phyloP scores from a whole-genome alignment of 2,113 vertebrate species.

The Brachypteracias leptosomus region DNA sequence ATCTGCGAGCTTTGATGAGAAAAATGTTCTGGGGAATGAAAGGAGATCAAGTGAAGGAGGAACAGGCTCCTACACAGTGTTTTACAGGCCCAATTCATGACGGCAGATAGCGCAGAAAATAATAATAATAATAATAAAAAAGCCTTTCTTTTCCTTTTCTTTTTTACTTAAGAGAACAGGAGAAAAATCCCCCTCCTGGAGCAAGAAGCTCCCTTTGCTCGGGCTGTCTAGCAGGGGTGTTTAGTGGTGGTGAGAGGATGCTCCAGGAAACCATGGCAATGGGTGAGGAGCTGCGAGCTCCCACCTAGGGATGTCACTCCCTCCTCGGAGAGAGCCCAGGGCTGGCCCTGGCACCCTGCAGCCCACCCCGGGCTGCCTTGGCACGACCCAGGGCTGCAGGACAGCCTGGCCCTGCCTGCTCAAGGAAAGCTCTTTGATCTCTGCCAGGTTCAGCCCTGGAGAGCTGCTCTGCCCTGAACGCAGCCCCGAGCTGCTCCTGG shows the following conservation, averaged over 20 bases:
- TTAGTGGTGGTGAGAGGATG: neutral
- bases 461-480: neutral
- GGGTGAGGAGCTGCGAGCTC: neutral
- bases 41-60: slow-evolving; percentile 60
- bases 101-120: slow-evolving; percentile 41
- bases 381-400: neutral
- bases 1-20: slow-evolving; percentile 60
- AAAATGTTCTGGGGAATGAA: slow-evolving; percentile 57
- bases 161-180: neutral
- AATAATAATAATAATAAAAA: slow-evolving; percentile 31
- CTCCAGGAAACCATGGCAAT: neutral
- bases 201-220: neutral
- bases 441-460: neutral
- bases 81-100: slow-evolving; percentile 43
- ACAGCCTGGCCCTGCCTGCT: neutral
- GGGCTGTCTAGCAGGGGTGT: fast-evolving
- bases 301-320: neutral
- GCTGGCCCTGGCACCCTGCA: neutral
- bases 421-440: neutral
- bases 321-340: neutral
- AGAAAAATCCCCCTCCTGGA: neutral
- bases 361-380: neutral
- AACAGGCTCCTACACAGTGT: slow-evolving; percentile 55
- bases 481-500: neutral
- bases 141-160: too few species aligned